Evolutionary conservation across 2,888 invertebrate genomes (phyloP).

Genomic region (Eupithecia insigniata): DNA sequence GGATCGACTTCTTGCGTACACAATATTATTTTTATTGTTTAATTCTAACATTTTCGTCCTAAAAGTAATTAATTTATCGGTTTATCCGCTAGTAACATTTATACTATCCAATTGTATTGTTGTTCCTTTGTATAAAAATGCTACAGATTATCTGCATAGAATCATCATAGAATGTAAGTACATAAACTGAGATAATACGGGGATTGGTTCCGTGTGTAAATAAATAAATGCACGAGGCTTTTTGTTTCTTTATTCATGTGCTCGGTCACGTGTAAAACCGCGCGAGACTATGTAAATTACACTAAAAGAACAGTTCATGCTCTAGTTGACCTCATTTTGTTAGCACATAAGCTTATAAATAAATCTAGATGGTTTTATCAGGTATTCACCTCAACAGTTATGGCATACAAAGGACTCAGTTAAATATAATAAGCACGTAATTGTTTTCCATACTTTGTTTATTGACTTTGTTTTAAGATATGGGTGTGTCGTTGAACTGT

Average conservation of each 20-base stretch:
- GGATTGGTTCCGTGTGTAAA: conserved; percentile 24
- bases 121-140: background rate
- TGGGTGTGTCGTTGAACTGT: background rate
- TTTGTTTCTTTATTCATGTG: conserved; percentile 8
- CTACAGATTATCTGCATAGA: background rate
- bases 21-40: conserved; percentile 54
- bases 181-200: background rate
- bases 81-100: background rate
- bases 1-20: conserved; percentile 57
- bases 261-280: conserved; percentile 4
- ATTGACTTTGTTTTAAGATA: background rate
- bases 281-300: background rate
- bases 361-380: conserved; percentile 14
- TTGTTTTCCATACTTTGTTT: background rate
- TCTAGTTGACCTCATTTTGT: conserved; percentile 41
- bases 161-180: background rate
- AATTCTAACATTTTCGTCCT: conserved; percentile 13
- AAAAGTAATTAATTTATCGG: background rate
- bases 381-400: background rate
- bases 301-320: conserved; percentile 9
- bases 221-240: conserved; percentile 25
- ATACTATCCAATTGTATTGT: background rate
- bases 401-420: background rate
- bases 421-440: background rate
- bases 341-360: background rate